Evolutionary conservation across 2,113 vertebrate genomes (phyloP).

Genomic region (Dicaeum eximium): DNA sequence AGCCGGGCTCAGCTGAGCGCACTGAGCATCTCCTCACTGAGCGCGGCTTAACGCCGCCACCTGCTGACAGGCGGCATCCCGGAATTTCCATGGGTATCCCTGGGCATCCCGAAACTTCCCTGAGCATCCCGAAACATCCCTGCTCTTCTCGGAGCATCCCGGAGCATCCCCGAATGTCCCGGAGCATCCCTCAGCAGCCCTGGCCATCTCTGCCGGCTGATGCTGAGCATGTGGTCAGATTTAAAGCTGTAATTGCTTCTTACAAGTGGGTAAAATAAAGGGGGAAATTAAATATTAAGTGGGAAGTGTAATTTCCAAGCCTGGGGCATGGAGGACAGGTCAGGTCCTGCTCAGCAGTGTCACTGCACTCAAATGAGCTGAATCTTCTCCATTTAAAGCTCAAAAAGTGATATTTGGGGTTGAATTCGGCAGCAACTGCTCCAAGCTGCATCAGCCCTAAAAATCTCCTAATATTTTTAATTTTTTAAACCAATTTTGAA

Average conservation of each 20-base stretch:
- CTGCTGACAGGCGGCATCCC: background rate
- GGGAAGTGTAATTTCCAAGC: background rate
- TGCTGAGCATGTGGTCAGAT: background rate
- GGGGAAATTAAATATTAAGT: accelerated
- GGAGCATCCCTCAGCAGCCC: background rate
- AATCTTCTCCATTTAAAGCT: background rate
- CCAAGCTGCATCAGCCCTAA: background rate
- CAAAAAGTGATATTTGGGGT: background rate
- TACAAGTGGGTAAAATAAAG: background rate
- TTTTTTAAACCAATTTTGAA: background rate
- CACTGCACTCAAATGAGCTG: background rate
- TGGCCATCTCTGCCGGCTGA: background rate
- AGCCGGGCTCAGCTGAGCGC: background rate
- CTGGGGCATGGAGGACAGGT: accelerated
- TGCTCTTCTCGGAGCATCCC: background rate
- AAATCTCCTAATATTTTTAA: background rate
- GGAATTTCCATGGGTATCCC: no score
- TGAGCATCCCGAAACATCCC: no score
- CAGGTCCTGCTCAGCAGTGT: background rate
- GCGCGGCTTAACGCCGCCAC: background rate
- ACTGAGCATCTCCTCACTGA: background rate
- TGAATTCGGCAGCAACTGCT: background rate
- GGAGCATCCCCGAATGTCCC: no score
- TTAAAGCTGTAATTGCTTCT: background rate
- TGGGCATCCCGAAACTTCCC: background rate